A percentile compares a stretch with the other conserved stretches of the same genome.
Conservation (phyloP, 2,888 invertebrate genomes). For the Stictocephala bisonia region DNA sequence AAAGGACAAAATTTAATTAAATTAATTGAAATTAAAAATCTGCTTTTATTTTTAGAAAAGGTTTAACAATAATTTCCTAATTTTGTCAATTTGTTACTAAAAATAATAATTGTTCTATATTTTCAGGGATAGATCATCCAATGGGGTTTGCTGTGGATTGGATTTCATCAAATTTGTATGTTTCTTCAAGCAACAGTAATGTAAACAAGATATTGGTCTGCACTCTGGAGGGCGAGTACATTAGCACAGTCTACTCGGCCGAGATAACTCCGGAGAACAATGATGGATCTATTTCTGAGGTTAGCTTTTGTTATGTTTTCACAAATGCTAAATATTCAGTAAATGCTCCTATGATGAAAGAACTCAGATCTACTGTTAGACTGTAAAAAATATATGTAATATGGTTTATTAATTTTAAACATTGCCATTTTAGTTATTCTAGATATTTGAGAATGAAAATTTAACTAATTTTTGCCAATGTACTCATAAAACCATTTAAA, state of each 20-base stretch:
- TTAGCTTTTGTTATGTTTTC: too few species aligned
- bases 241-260: constrained; percentile 66
- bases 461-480: too few species aligned
- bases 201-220: constrained; percentile 71
- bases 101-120: not conserved
- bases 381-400: too few species aligned
- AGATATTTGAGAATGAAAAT: too few species aligned
- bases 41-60: not conserved
- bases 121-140: constrained; percentile 68
- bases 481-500: too few species aligned
- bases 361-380: too few species aligned
- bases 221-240: constrained; percentile 78
- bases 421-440: too few species aligned
- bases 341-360: too few species aligned
- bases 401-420: too few species aligned
- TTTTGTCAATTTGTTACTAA: constrained; percentile 36
- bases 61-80: constrained; percentile 14
- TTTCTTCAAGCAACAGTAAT: constrained; percentile 68
- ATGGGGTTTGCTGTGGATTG: constrained; percentile 86
- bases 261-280: constrained; percentile 57
- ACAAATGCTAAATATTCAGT: too few species aligned
- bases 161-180: constrained; percentile 81
- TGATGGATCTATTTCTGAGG: constrained; percentile 45
- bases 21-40: too few species aligned
- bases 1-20: constrained; percentile 61